These are phyloP conservation scores for Ormia ochracea DNA, from an alignment of 2,888 invertebrate genomes.

Conservation along the genomic window DNA sequence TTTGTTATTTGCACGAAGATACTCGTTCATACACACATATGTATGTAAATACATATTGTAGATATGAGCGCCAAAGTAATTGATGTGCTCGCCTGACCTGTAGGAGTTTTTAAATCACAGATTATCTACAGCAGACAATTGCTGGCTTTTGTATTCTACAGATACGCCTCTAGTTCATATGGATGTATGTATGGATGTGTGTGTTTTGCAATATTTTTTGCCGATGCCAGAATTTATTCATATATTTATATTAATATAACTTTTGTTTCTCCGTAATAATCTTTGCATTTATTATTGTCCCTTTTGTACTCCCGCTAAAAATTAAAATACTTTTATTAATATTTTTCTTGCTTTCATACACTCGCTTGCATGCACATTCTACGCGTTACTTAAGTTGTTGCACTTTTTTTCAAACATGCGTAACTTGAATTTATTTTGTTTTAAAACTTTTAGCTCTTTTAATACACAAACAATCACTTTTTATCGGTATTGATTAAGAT, in stretches of 20 bases:
- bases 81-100: constrained; percentile 76
- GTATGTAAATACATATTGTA: too few relatives aligned
- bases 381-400: not conserved
- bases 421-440: constrained; percentile 50
- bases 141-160: constrained; percentile 65
- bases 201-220: not conserved
- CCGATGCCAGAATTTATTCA: constrained; percentile 18
- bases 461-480: not conserved
- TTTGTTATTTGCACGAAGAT: not conserved
- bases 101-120: constrained; percentile 75
- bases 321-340: constrained; percentile 1
- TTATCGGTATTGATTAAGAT: constrained; percentile 29
- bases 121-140: constrained; percentile 75
- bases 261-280: not conserved
- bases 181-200: not conserved
- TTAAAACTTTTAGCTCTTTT: constrained; percentile 20
- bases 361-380: not conserved
- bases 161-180: constrained; percentile 62
- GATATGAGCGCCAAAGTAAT: constrained; percentile 74
- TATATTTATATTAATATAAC: not conserved
- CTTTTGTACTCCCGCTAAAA: constrained; percentile 46
- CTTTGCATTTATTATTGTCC: constrained; percentile 57
- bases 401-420: constrained; percentile 31
- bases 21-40: too few relatives aligned
- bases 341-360: not conserved